phyloP scores from a whole-genome alignment of 2,113 vertebrate species.

The Ibidorhyncha struthersii region DNA sequence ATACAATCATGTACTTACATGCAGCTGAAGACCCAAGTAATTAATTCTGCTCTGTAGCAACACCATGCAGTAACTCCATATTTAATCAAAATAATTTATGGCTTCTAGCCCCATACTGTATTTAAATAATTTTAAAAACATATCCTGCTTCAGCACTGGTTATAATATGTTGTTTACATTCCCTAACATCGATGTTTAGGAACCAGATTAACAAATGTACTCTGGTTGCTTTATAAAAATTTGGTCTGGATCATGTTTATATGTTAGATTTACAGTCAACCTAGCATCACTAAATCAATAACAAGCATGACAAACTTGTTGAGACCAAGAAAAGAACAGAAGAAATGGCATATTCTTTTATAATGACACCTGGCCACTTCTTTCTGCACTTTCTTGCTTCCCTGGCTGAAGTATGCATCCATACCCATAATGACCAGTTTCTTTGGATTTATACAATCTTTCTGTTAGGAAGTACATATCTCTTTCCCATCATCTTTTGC shows the following conservation, averaged over 20 bases:
- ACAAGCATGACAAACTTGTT: not conserved
- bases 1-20: not conserved
- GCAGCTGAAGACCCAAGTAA: not conserved
- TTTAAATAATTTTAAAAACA: not conserved
- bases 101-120: not conserved
- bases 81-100: not conserved
- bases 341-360: not conserved
- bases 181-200: not conserved
- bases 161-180: not conserved
- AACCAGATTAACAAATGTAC: not conserved
- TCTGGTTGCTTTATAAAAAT: not conserved
- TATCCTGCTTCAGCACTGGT: not conserved
- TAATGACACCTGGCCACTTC: not conserved
- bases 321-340: not conserved
- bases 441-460: not conserved
- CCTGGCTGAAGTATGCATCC: rapidly evolving
- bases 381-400: not conserved
- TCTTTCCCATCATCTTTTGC: not conserved
- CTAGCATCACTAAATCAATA: not conserved
- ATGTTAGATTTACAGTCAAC: not conserved
- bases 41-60: not conserved
- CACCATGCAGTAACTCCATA: not conserved
- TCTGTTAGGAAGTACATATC: not conserved
- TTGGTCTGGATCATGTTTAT: not conserved
- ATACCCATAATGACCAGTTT: not conserved